phyloP scores from a whole-genome alignment of 2,113 vertebrate genomes.

The Paradoxurus hermaphroditus region DNA sequence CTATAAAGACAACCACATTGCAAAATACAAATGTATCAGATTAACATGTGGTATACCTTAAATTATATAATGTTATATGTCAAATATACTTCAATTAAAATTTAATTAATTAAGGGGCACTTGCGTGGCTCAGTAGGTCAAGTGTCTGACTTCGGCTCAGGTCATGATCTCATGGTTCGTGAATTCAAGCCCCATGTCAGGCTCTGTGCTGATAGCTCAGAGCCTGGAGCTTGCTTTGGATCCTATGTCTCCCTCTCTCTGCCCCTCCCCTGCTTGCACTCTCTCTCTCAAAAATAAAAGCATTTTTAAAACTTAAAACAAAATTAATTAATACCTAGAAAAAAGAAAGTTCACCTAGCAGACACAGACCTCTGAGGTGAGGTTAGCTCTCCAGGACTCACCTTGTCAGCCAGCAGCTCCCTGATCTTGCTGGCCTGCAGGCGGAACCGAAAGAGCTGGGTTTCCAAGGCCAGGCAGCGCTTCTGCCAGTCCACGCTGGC shows the following conservation, averaged over 20 bases:
- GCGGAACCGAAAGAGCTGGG: conserved; percentile 95
- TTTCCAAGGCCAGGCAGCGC: conserved; percentile 93
- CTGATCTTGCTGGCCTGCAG: conserved; percentile 96
- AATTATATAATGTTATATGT: background rate
- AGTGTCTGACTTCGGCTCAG: too few species aligned
- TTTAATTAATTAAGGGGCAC: background rate
- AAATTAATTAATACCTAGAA: too few species aligned
- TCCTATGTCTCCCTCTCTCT: too few species aligned
- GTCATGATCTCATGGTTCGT: too few species aligned
- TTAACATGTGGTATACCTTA: background rate
- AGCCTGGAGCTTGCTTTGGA: too few species aligned
- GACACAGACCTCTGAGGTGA: background rate
- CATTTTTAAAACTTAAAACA: too few species aligned
- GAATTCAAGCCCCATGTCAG: too few species aligned
- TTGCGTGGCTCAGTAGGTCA: too few species aligned
- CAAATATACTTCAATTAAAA: background rate
- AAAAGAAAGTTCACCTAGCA: background rate
- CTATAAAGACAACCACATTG: background rate
- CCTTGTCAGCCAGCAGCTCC: conserved; percentile 96
- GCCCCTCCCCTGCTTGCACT: too few species aligned
- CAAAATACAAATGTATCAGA: background rate
- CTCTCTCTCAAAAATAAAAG: too few species aligned
- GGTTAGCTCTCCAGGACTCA: conserved; percentile 71
- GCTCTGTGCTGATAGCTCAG: too few species aligned
- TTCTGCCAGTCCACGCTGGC: conserved; percentile 93